Base-by-base conservation (phyloP, 2,113 vertebrate species). In the Agelaius tricolor region DNA sequence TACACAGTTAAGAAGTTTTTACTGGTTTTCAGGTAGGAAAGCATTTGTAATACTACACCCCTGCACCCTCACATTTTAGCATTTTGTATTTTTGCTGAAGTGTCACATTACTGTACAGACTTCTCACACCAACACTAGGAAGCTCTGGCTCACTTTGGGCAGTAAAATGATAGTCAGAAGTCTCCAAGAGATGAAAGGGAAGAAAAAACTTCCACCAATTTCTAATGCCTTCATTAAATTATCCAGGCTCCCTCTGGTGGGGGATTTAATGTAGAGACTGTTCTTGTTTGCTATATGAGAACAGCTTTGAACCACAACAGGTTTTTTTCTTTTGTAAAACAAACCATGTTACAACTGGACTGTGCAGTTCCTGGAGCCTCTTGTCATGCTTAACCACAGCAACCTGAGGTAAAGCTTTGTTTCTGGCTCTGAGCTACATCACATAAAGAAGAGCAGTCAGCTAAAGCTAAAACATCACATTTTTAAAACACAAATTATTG, bases 231-330 rank as follows among this genome's bases (percentile, higher is more conserved):
- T 78, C 73, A 43, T 21, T 5, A 79, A 90, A 58, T 73, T 78
- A 82, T 82, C 49, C 66, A 87, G 66, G 89, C 96, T 96, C 96
- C 96, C 96, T 95, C 96, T 97, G 69, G 86, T 95, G 96, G 96
- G 18, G 27, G 39, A 81, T 65, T 74, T 72, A 54, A 81, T 24
- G 58, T 1, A 54, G 15, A 67, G 16, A 68, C 4, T 12, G 39
- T 24, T 76, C 37, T 47, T 62, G 27, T 33, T 87, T 58, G 21
- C 69, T 51, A 13, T 1, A 27, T 2, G 27, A 59, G 35, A 94
- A 67, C 24, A 78, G 49, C 35, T 79, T 30, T 47, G 43, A 89
- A 87, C 7, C 9, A 39, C 39, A 47, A 16, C 1, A 7, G 11
- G 11, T 22, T 84, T 86, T 86, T 83, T 71, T 19, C 13, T 75